Evolutionary conservation across 2,113 vertebrate species (phyloP), one percentile per base, ranked within the genome.

Genomic region (Amphiprion ocellaris): DNA sequence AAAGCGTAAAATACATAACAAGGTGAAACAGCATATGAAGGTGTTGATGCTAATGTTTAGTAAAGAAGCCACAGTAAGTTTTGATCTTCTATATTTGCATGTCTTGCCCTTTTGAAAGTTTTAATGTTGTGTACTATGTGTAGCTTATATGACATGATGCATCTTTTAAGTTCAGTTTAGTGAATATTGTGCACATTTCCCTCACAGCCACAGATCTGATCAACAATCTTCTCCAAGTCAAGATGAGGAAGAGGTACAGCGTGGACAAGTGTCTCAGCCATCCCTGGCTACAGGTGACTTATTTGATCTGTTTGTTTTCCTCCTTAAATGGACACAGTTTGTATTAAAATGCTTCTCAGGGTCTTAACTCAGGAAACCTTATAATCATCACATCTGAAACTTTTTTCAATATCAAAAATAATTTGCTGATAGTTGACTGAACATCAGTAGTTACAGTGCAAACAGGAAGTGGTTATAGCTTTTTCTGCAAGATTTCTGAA

Each of bases 201-300:
- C 76, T 81, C 23, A 73, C 92, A 99, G 98, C 97, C 66, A 99
- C 97, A 83, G 98, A 99, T 93, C 95, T 99, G 89, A 99, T 99
- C 94, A 99, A 98, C 90, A 99, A 99, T 90, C 96, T 99, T 76
- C 97, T 99, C 82, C 98, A 99, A 94, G 98, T 99, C 89, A 99
- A 99, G 94, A 99, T 99, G 97, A 97, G 98, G 90, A 98, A 99
- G 90, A 96, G 98, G 77, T 99, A 96, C 93, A 99, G 98, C 74
- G 98, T 99, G 92, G 98, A 98, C 92, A 99, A 99, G 91, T 98
- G 97, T 81, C 97, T 99, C 81, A 99, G 97, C 93, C 98, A 99
- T 80, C 98, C 98, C 0, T 99, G 98, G 98, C 92, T 99, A 92
- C 98, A 99, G 97, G 98, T 99, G 93, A 90, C 19, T 19, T 10